Base-by-base conservation (phyloP, 2,888 invertebrate genomes). In the Vandiemenella viatica region DNA sequence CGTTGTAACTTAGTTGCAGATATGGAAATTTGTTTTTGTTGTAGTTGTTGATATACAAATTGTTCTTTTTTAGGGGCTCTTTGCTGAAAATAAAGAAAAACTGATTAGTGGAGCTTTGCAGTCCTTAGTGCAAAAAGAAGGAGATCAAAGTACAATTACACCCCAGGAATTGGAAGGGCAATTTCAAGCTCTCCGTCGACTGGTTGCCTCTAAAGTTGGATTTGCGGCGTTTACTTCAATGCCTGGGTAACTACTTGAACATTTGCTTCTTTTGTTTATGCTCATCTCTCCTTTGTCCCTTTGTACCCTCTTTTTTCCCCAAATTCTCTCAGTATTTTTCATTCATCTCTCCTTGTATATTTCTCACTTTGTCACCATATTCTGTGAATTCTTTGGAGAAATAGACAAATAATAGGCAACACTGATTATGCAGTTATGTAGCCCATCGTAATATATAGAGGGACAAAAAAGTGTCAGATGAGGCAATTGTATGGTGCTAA, bases 11-110 rank as follows among this genome's bases (percentile, higher is more conserved):
- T n/a, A n/a, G n/a, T n/a, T n/a, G n/a, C n/a, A n/a, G n/a, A n/a
- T n/a, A n/a, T n/a, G n/a, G n/a, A n/a, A n/a, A n/a, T n/a, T n/a
- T n/a, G n/a, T 2, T 32, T 32, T 13, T 4, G 32, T 32, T 4
- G 10, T 32, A 32, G 10, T 3, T 32, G 4, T 2, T 32, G 32
- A n/a, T 32, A 32, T 32, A 32, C 10, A 32, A n/a, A n/a, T n/a
- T n/a, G n/a, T 50, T 56, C 55, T 64, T 20, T 70, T 72, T 26
- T 70, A 95, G 93, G 88, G 93, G 53, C 74, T 97, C 55, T 97
- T 96, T 73, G 85, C 93, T 7, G 91, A 97, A 70, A 98, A 96
- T 69, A 99, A 98, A 65, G 97, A 97, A 68, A 93, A 93, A 68
- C 69, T 96, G 56, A 97, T 99, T 57, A 80, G 86, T 26, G 83